Evolutionary conservation across 2,888 invertebrate species (phyloP).

Genomic region (Agriotes lineatus): DNA sequence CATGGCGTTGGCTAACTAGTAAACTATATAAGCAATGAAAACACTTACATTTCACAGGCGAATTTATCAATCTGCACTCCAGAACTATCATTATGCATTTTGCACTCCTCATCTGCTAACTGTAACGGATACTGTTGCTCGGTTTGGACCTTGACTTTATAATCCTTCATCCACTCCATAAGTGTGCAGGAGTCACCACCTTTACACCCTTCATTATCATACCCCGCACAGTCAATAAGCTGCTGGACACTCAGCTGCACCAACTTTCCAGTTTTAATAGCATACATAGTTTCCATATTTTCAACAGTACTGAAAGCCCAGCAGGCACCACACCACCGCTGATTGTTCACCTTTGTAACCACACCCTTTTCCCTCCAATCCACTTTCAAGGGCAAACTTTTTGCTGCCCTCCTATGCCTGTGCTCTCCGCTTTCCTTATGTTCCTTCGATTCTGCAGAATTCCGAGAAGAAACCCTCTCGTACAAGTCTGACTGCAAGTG

Average conservation of each 20-base stretch:
- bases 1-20: too few relatives aligned
- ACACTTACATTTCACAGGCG: slow-evolving; percentile 76
- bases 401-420: slow-evolving; percentile 8
- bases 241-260: slow-evolving; percentile 80
- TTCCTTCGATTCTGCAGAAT: neutral
- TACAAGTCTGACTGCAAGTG: slow-evolving; percentile 60
- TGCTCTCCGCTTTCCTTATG: neutral
- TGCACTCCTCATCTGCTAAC: slow-evolving; percentile 67
- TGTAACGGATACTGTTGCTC: slow-evolving; percentile 76
- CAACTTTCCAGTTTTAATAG: slow-evolving; percentile 74
- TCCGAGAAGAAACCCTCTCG: slow-evolving; percentile 21
- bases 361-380: slow-evolving; percentile 71
- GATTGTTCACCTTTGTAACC: slow-evolving; percentile 77
- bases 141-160: slow-evolving; percentile 69
- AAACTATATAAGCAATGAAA: neutral
- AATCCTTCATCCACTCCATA: slow-evolving; percentile 76
- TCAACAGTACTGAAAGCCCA: slow-evolving; percentile 88
- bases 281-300: slow-evolving; percentile 82
- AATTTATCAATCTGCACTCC: slow-evolving; percentile 69
- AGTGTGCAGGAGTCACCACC: slow-evolving; percentile 88
- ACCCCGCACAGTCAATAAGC: slow-evolving; percentile 84
- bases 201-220: slow-evolving; percentile 79
- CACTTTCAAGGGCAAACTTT: slow-evolving; percentile 56
- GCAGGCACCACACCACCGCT: slow-evolving; percentile 85
- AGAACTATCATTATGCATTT: slow-evolving; percentile 63